Evolutionary conservation across 2,888 invertebrate genomes (phyloP).

Genomic region (Callyntrura guangdongensis): DNA sequence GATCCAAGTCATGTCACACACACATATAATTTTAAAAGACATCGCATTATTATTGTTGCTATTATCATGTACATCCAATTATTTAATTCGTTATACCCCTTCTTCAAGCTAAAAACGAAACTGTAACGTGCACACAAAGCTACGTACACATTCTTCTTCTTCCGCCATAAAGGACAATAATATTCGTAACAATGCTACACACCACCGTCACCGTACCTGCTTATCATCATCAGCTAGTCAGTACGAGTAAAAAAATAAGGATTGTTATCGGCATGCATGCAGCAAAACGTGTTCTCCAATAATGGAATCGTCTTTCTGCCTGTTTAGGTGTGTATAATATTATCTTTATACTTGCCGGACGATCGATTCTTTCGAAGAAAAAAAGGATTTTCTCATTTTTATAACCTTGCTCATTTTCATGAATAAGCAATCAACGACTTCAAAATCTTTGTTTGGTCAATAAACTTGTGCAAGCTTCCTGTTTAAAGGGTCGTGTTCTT

Average conservation of each 20-base stretch:
- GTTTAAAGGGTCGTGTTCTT: conserved; percentile 2
- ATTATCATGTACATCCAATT: conserved; percentile 70
- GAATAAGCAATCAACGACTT: conserved; percentile 43
- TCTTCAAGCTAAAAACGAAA: conserved; percentile 63
- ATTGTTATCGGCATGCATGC: neutral
- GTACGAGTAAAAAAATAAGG: conserved; percentile 5
- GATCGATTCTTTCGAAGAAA: conserved; percentile 22
- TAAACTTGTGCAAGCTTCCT: conserved; percentile 48
- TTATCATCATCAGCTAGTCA: neutral
- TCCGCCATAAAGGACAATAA: neutral
- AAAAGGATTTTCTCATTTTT: conserved; percentile 41
- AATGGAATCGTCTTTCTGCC: conserved; percentile 20
- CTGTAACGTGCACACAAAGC: neutral
- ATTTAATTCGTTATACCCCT: conserved; percentile 50
- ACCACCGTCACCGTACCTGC: neutral
- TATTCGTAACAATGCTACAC: conserved; percentile 24
- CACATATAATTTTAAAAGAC: conserved; percentile 60
- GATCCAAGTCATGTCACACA: conserved; percentile 60
- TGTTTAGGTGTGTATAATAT: neutral
- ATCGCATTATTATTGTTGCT: conserved; percentile 65
- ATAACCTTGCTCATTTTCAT: conserved; percentile 75
- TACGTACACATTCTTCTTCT: conserved; percentile 15
- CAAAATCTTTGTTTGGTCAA: conserved; percentile 42
- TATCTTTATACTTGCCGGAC: neutral
- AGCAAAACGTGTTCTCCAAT: conserved; percentile 57